Evolutionary conservation across 23 tunicate species (phyloP).

Genomic region (Oikopleura dioica): DNA sequence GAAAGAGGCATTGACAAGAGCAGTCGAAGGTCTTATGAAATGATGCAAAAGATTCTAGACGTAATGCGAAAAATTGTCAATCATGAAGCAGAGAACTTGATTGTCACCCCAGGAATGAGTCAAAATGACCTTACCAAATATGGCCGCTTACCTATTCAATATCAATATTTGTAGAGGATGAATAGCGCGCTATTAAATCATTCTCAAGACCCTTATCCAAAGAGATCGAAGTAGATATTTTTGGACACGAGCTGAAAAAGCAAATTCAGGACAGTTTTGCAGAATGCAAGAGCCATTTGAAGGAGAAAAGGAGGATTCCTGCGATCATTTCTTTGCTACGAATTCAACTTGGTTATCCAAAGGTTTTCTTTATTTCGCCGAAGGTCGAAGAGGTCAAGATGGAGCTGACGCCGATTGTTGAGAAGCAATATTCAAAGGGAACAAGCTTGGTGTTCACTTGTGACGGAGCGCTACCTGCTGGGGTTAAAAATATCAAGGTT

Average conservation of each 20-base stretch:
- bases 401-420: background rate
- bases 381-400: background rate
- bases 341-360: background rate
- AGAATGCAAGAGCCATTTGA: conserved; percentile 2
- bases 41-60: background rate
- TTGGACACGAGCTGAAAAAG: background rate
- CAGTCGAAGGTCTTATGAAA: background rate
- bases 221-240: background rate
- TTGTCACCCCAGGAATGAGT: background rate
- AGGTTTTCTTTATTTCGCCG: background rate
- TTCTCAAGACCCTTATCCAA: too few relatives aligned
- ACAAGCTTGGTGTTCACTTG: background rate
- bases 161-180: too few relatives aligned
- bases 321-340: background rate
- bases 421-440: background rate
- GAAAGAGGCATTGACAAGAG: background rate
- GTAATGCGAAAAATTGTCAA: background rate
- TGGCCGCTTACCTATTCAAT: too few relatives aligned
- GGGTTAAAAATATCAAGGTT: background rate
- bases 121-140: too few relatives aligned
- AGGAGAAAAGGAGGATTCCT: background rate
- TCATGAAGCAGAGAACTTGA: background rate
- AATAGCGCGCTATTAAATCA: too few relatives aligned
- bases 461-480: background rate
- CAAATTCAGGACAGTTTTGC: background rate